Base-by-base conservation (phyloP, 2,113 vertebrate genomes). In the Lucifuga dentata region DNA sequence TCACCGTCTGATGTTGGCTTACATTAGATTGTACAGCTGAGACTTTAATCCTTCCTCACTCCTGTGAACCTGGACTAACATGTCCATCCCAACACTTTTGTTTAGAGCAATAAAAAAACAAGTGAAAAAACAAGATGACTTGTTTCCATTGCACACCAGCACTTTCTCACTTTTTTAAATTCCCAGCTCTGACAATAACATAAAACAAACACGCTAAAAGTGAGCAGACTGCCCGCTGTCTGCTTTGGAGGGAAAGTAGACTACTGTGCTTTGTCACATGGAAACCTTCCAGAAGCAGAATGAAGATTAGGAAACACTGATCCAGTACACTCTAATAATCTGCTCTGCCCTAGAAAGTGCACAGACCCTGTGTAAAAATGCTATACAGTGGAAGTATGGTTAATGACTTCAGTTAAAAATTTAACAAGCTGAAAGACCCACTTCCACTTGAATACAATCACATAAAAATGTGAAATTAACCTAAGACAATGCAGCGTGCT, bases 281-380 rank as follows among this genome's bases (percentile, higher is more conserved):
- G 71, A 81, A 58, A 69, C 32, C 76, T 76, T 81, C 86, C 83
- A 85, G 83, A 71, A 70, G 57, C 76, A 59, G 41, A 20, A 48
- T 61, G 52, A 71, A 65, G 77, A 69, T 70, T 59, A 82, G 75
- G 56, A 48, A 51, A 50, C 51, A 32, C 26, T 51, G 39, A 33
- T 49, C 53, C 46, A 69, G 23, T 8, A 13, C 5, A 50, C 38
- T 77, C 69, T 65, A 75, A 72, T 83, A 58, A 67, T 73, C 71
- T 69, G 59, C 46, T 35, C 55, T 55, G 50, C 74, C 48, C 46
- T 20, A n/a, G 17, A 80, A 57, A 45, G 33, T 41, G 23, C 40
- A 73, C 56, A 73, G 76, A 65, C 7, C 53, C 45, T 65, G 57
- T 5, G 21, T 39, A 50, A 68, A 76, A 46, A 46, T 39, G 38